These are phyloP conservation scores for Eucidaris tribuloides DNA, from an alignment of 35 echinoderm and acorn worm species.

Conservation along the genomic window DNA sequence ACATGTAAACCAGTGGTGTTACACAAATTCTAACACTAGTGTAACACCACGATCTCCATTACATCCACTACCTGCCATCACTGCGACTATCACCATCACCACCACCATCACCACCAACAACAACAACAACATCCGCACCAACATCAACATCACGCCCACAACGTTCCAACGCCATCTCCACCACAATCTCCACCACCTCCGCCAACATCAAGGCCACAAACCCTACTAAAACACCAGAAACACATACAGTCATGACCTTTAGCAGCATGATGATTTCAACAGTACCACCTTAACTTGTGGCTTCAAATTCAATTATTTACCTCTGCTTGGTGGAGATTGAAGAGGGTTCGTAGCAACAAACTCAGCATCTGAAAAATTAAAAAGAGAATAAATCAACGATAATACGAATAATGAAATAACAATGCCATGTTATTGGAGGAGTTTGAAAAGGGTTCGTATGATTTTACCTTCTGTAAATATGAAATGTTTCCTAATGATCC, in stretches of 20 bases:
- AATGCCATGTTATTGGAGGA: too few species aligned
- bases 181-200: too few species aligned
- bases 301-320: constrained; percentile 1
- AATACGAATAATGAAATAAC: too few species aligned
- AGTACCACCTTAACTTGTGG: not conserved
- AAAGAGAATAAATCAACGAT: too few species aligned
- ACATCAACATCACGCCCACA: not conserved
- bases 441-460: too few species aligned
- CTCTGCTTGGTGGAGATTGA: constrained; percentile 30
- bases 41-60: too few species aligned
- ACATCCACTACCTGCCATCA: too few species aligned
- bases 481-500: too few species aligned
- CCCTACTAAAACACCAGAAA: not conserved
- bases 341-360: constrained; percentile 66
- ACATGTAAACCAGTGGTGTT: not conserved
- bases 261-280: not conserved
- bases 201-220: not conserved
- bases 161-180: not conserved
- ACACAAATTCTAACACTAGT: not conserved
- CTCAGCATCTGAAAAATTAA: constrained; percentile 42
- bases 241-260: not conserved
- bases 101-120: not conserved
- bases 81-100: too few species aligned
- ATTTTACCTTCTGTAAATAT: too few species aligned
- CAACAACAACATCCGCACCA: not conserved